Evolutionary conservation across 2,888 invertebrate genomes (phyloP).

Genomic region (Nasonovia ribisnigri): DNA sequence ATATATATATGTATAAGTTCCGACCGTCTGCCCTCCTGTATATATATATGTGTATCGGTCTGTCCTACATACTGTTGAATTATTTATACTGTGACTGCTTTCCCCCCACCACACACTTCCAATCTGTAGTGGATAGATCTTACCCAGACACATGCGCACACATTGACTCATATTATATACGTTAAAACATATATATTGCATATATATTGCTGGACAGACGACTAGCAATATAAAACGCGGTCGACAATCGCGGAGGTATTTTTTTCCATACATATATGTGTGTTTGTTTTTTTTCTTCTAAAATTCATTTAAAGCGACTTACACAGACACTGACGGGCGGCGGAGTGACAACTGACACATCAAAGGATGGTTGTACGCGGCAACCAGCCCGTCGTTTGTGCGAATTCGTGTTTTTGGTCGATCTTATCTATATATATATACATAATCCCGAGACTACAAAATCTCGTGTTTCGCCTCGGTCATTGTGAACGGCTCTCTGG

Average conservation of each 20-base stretch:
- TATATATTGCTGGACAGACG: not conserved
- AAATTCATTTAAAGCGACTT: constrained; percentile 24
- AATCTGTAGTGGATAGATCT: not conserved
- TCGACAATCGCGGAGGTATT: not conserved
- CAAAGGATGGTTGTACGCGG: not conserved
- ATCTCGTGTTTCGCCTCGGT: not conserved
- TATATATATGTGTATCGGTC: not conserved
- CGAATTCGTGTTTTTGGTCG: not conserved
- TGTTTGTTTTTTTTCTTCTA: not conserved
- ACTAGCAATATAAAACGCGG: not conserved
- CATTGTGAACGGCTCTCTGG: not conserved
- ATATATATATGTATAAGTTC: not conserved
- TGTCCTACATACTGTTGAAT: constrained; percentile 22
- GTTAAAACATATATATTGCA: not conserved
- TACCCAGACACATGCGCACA: not conserved
- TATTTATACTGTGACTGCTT: constrained; percentile 38
- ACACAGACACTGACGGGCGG: not conserved
- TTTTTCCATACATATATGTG: not conserved
- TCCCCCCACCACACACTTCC: not conserved
- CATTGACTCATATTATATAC: not conserved
- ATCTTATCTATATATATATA: not conserved
- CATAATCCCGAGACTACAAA: constrained; percentile 19
- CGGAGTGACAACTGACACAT: not conserved
- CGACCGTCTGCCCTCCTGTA: not conserved
- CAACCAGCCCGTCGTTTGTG: not conserved